Evolutionary conservation across 2,888 invertebrate species (phyloP), one percentile per base, ranked within the genome.

Genomic region (Bibio marci): DNA sequence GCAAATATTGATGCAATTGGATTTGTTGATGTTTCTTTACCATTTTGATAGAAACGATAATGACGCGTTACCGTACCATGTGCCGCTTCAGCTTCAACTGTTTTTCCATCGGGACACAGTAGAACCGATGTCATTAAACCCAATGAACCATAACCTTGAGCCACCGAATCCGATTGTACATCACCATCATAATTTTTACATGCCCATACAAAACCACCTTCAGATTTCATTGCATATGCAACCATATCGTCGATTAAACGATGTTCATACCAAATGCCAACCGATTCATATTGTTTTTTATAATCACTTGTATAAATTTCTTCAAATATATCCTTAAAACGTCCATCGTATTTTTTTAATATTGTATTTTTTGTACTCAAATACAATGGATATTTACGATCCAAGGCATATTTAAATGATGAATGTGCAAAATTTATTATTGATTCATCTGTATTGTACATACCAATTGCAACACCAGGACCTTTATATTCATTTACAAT

Each of bases 141-240:
- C 42, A 97, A 67, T 1, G 94, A 95, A 12, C 97, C 88, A 50
- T 81, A 88, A 26, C 94, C 95, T 65, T 98, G 97, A 43, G 97
- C 97, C 22, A 98, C 88, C 1, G 92, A 87, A 62, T 98, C 97
- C 0, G 92, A 94, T 62, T 98, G 97, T 0, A 98, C 97, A 63
- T 98, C 97, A 31, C 97, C 97, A 55, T 98, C 97, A 58, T 98
- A 98, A 63, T 98, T 98, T 62, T 98, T 98, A 63, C 97, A 98
- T 8, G 97, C 94, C 97, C 97, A 98, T 1, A 98, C 94, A 60
- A 97, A 98, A 31, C 97, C 97, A 48, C 98, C 98, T 51, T 92
- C 90, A 0, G 90, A 87, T 62, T 97, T 97, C 86, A 97, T 87
- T 26, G 82, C 80, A 55, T 94, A 92, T 3, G 97, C 97, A 12